Conservation (phyloP, 1,140 invertebrate genomes). For the Dinoponera quadriceps region DNA sequence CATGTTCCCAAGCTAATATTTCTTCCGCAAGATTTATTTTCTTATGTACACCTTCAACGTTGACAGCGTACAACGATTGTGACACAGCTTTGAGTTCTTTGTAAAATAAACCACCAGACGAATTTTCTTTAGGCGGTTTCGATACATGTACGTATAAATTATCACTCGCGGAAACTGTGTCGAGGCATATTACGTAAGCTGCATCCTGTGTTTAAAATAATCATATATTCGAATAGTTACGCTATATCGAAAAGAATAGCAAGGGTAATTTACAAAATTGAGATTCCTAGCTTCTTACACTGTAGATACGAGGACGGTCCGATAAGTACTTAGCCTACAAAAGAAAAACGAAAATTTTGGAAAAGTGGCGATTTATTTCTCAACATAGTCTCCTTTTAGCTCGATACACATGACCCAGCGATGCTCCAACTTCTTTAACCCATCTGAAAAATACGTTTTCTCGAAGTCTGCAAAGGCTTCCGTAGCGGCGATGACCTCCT, state of each 20-base stretch:
- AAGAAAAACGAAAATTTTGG: too few species aligned
- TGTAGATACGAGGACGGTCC: too few species aligned
- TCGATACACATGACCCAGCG: too few species aligned
- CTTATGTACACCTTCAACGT: constrained; percentile 95
- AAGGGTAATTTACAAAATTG: too few species aligned
- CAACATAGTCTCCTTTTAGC: too few species aligned
- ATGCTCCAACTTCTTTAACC: too few species aligned
- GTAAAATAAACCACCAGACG: constrained; percentile 90
- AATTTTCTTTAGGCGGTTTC: constrained; percentile 96
- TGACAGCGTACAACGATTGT: constrained; percentile 84
- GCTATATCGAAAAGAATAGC: constrained; percentile 7
- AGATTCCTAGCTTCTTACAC: too few species aligned
- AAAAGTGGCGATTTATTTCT: too few species aligned
- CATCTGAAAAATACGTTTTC: too few species aligned
- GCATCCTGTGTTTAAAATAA: constrained; percentile 89
- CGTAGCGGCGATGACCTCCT: too few species aligned
- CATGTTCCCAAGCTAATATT: constrained; percentile 98
- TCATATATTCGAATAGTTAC: constrained; percentile 47
- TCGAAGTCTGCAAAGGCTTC: too few species aligned
- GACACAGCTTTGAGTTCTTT: constrained; percentile 89
- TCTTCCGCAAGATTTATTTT: constrained; percentile 99
- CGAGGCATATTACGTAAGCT: constrained; percentile 96
- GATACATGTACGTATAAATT: constrained; percentile 96
- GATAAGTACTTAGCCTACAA: too few species aligned
- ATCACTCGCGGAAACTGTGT: constrained; percentile 89